phyloP scores from a whole-genome alignment of 2,888 invertebrate species.

The Hirtodrosophila cameraria region DNA sequence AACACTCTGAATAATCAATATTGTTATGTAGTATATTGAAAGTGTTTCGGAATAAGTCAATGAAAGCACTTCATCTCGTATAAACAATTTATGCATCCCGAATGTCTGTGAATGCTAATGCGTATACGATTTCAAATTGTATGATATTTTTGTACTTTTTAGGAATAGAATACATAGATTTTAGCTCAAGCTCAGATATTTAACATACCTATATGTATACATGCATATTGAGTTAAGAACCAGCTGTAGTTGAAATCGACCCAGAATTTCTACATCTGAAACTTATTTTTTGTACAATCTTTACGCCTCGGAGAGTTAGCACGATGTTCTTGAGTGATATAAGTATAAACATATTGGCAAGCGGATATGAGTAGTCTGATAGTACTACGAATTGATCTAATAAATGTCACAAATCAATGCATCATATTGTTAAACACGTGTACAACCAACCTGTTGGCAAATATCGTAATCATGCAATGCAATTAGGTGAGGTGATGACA shows the following conservation, averaged over 20 bases:
- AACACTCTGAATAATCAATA: too few species aligned
- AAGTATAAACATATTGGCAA: background rate
- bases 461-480: conserved; percentile 42
- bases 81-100: conserved; percentile 39
- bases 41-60: conserved; percentile 40
- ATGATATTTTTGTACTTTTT: conserved; percentile 5
- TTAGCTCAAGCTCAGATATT: conserved; percentile 17
- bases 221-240: conserved; percentile 14
- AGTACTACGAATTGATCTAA: conserved; percentile 16
- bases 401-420: conserved; percentile 19
- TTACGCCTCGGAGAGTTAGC: too few species aligned
- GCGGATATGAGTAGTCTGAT: conserved; percentile 4
- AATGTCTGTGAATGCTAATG: conserved; percentile 39
- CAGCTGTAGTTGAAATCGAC: conserved; percentile 52
- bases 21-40: conserved; percentile 13
- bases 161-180: conserved; percentile 12
- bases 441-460: conserved; percentile 36
- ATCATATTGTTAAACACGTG: conserved; percentile 13
- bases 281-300: background rate
- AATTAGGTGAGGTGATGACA: conserved; percentile 52
- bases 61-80: conserved; percentile 20
- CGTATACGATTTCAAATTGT: conserved; percentile 19
- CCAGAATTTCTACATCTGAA: conserved; percentile 9
- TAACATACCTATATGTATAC: conserved; percentile 20
- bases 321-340: background rate